Base-by-base conservation (phyloP, 2,797 vertebrate genomes). In the Pseudochromis fuscus region DNA sequence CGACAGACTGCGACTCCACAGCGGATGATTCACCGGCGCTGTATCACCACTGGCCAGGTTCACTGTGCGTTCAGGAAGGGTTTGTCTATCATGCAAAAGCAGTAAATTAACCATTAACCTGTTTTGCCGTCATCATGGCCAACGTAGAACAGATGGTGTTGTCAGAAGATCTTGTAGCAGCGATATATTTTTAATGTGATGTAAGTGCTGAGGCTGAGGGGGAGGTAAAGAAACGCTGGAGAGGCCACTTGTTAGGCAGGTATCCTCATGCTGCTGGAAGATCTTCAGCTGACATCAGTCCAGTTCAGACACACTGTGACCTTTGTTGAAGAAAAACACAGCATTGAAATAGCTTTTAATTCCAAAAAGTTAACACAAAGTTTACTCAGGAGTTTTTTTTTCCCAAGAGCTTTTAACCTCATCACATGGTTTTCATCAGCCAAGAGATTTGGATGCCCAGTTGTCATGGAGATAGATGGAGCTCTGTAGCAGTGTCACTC, bases 81-180 rank as follows among this genome's bases (percentile, higher is more conserved):
- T 73, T 57, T 69, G 74, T 58, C 67, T 70, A 40, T 77, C 65
- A 52, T 64, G 76, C 66, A 67, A 72, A 83, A 69, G 70, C 69
- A 53, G 58, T 80, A 64, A 89, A 88, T 90, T 83, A 88, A 70
- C 83, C 81, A 81, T 89, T 85, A 87, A 89, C 84, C 80, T 46
- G 61, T 85, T 87, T 78, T 58, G 80, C 72, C 55, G 56, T 78
- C 86, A 69, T 84, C 62, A n/a, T 45, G 57, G 69, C 76, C 72
- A 78, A 59, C 74, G 48, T 75, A 78, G 83, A 87, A 84, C 91
- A 93, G 89, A 91, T 91, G 90, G 87, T 57, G 75, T 67, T 85
- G 82, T 89, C 88, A 82, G 73, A 79, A 81, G 88, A 91, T 87
- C 83, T 86, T 86, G 76, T 88, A 77, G 66, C 60, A 11, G 73